Conservation (phyloP, 2,113 vertebrate species). For the Tachuris rubrigastra region DNA sequence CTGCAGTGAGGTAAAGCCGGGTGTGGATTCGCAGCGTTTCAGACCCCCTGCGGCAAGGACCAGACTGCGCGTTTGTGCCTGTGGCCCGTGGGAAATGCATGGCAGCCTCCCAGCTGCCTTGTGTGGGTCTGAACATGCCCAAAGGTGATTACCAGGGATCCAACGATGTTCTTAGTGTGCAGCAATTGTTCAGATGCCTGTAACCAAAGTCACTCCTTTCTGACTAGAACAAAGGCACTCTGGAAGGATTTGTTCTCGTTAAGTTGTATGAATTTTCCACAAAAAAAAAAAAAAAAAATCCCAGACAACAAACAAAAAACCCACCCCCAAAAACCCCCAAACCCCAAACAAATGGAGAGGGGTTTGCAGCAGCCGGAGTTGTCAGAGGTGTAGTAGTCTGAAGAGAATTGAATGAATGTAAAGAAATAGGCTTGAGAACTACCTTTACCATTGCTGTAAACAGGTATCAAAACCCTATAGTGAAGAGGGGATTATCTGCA, state of each 20-base stretch:
- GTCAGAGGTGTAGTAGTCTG: neutral
- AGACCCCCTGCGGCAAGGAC: neutral
- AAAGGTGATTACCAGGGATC: neutral
- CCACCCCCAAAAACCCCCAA: neutral
- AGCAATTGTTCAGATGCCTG: neutral
- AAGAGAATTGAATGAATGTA: neutral
- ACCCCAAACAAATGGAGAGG: neutral
- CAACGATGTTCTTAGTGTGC: too few species aligned
- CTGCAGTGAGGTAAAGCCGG: neutral
- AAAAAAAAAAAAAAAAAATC: too few species aligned
- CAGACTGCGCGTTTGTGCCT: rapidly evolving
- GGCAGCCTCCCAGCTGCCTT: neutral
- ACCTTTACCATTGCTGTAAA: neutral
- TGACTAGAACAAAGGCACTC: neutral
- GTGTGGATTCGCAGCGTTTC: rapidly evolving
- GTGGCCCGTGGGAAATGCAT: rapidly evolving
- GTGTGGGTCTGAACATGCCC: rapidly evolving
- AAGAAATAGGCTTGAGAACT: neutral
- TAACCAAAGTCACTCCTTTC: neutral
- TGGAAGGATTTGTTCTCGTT: neutral
- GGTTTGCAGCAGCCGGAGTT: neutral
- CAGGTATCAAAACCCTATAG: neutral
- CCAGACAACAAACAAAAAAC: neutral
- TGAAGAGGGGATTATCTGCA: neutral
- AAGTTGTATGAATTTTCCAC: neutral